phyloP scores from a whole-genome alignment of 2,888 invertebrate genomes.

The Strigamia crassipes region DNA sequence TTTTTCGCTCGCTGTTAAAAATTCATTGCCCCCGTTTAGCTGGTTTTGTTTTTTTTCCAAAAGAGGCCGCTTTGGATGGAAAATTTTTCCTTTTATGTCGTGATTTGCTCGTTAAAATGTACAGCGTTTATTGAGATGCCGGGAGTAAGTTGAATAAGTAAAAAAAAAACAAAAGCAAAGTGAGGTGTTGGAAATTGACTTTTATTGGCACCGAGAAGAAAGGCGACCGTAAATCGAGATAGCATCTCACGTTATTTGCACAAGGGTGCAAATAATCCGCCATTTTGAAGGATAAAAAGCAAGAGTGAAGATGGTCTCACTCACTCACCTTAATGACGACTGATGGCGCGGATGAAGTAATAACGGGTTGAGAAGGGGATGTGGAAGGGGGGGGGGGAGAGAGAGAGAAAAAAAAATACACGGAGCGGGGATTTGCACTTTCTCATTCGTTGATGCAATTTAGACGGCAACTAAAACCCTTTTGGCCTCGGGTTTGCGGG shows the following conservation, averaged over 20 bases:
- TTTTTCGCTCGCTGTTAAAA: background rate
- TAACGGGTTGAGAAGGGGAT: background rate
- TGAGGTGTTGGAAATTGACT: background rate
- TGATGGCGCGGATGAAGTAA: slow-evolving; percentile 32
- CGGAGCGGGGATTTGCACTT: slow-evolving; percentile 22
- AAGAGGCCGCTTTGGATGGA: background rate
- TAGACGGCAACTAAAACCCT: background rate
- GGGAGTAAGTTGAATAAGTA: background rate
- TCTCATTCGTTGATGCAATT: background rate
- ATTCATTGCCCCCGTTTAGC: background rate
- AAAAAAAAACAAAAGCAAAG: background rate
- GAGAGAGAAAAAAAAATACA: background rate
- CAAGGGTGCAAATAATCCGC: slow-evolving; percentile 26
- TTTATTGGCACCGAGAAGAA: slow-evolving; percentile 13
- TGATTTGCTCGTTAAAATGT: background rate
- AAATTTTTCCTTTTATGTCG: background rate
- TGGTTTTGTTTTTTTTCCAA: background rate
- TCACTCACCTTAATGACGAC: slow-evolving; percentile 40
- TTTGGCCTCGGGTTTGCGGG: background rate
- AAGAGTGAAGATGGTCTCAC: slow-evolving; percentile 20
- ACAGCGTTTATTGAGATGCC: background rate
- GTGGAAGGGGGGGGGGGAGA: too few species aligned
- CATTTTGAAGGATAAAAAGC: slow-evolving; percentile 20
- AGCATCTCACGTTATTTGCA: slow-evolving; percentile 31
- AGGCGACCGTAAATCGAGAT: slow-evolving; percentile 18